Conservation (phyloP, 2,113 vertebrate genomes). For the Gobio gobio region DNA sequence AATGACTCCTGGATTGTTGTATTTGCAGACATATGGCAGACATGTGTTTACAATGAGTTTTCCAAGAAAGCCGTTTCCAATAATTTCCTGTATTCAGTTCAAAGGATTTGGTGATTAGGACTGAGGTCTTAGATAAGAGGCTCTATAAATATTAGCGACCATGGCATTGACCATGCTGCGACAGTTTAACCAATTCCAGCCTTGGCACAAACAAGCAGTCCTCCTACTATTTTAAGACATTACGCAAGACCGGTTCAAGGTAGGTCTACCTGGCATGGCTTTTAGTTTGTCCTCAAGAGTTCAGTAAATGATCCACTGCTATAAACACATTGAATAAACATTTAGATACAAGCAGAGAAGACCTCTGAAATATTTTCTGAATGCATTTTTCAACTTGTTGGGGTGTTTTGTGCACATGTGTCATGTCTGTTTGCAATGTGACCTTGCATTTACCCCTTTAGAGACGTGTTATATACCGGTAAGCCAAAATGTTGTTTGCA, state of each 20-base stretch:
- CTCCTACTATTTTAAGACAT: slow-evolving; percentile 13
- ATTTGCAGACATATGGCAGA: not conserved
- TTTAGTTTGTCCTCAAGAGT: not conserved
- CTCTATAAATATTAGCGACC: slow-evolving; percentile 38
- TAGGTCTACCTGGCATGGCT: not conserved
- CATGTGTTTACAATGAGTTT: not conserved
- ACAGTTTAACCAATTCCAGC: slow-evolving; percentile 14
- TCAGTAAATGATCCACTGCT: not conserved
- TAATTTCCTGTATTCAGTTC: not conserved
- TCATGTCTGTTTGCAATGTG: not conserved
- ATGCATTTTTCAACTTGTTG: slow-evolving; percentile 4
- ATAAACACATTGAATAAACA: not conserved
- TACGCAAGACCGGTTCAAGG: slow-evolving; percentile 1
- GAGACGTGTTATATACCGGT: not conserved
- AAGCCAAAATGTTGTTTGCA: not conserved
- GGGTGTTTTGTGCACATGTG: not conserved
- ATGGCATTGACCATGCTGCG: slow-evolving; percentile 46
- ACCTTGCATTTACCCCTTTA: not conserved
- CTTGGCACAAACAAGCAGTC: slow-evolving; percentile 11
- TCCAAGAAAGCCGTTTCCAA: not conserved
- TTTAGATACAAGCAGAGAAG: slow-evolving; percentile 1
- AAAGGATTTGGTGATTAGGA: not conserved
- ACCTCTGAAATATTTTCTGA: not conserved
- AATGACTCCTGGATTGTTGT: not conserved
- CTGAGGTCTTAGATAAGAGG: slow-evolving; percentile 24